Percentiles rank a stretch among this genome's conserved stretches.
These are phyloP conservation scores for Enchytraeus crypticus DNA, from an alignment of 2,888 invertebrate species.

Conservation along the genomic window DNA sequence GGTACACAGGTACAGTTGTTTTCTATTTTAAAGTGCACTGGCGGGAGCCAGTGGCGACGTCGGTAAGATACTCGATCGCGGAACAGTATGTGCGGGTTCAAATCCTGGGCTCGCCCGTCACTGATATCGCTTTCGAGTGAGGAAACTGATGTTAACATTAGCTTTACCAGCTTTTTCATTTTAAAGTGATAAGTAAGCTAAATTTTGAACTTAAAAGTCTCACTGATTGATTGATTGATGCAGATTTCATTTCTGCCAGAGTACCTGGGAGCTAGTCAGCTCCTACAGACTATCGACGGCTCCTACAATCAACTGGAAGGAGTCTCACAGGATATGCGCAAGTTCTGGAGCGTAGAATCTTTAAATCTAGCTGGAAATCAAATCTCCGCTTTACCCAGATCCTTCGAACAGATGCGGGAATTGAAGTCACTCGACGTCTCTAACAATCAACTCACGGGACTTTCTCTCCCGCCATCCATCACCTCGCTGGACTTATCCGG, in stretches of 20 bases:
- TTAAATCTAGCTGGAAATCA: constrained; percentile 37
- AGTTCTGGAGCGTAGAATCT: constrained; percentile 34
- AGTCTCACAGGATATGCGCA: constrained; percentile 36
- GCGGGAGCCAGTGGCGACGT: too few species aligned
- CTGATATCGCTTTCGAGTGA: too few species aligned
- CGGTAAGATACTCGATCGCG: too few species aligned
- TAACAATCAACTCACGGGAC: constrained; percentile 35
- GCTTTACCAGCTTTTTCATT: too few species aligned
- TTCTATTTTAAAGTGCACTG: too few species aligned
- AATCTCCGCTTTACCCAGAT: constrained; percentile 36
- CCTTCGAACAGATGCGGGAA: constrained; percentile 34
- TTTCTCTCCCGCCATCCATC: constrained; percentile 39
- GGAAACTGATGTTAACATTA: too few species aligned
- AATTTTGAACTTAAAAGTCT: too few species aligned
- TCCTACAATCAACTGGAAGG: constrained; percentile 34
- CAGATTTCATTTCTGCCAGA: constrained; percentile 12
- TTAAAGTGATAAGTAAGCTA: too few species aligned
- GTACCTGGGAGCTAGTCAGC: constrained; percentile 29
- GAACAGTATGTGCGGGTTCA: too few species aligned
- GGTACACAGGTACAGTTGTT: too few species aligned
- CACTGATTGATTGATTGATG: too few species aligned
- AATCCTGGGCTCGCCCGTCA: too few species aligned
- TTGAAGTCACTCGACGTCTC: constrained; percentile 35
- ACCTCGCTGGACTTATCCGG: constrained; percentile 31
- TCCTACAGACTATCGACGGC: constrained; percentile 36